Evolutionary conservation across 2,797 vertebrate species (phyloP), one percentile per base, ranked within the genome.

Genomic region (Dromococcyx pavoninus): DNA sequence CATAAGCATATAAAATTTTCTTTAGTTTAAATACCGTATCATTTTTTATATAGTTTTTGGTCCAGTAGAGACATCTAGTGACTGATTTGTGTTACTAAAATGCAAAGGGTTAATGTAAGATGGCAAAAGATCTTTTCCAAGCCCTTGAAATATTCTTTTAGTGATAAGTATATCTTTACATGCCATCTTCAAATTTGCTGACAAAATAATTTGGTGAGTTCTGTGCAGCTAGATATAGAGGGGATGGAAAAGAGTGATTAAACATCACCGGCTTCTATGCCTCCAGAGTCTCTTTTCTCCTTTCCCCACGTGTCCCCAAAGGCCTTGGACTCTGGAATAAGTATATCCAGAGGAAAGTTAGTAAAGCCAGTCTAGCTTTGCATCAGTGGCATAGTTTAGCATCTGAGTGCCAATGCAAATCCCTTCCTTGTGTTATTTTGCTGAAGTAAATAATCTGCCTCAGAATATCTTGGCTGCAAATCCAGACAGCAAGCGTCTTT

Each of bases 41-140:
- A 28, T 37, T 62, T 33, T 19, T 39, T 27, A 27, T 48, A 4
- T 17, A 25, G 54, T 66, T 86, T 61, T 8, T 35, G 46, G 46
- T 27, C 14, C 39, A 27, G 17, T 19, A 72, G 92, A 73, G 95
- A 72, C 92, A 96, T 53, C 92, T 96, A 89, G 90, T 53, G 90
- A 58, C 46, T n/a, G 22, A 41, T 89, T 65, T 39, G 4, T 37
- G 46, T 21, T 51, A 73, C 50, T 82, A 33, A 85, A 53, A 79
- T 27, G 6, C 43, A 73, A 82, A 69, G 17, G 12, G 22, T 70
- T 66, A 27, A 60, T 8, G 4, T 12, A 39, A 15, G 18, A 30
- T 13, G 13, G 28, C 4, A 32, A 56, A 73, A 33, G 50, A 8
- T 15, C 18, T 50, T 17, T 35, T 67, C 28, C 17, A 69, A 82